Evolutionary conservation across 2,888 invertebrate species (phyloP).

Genomic region (Temnothorax rugatulus): DNA sequence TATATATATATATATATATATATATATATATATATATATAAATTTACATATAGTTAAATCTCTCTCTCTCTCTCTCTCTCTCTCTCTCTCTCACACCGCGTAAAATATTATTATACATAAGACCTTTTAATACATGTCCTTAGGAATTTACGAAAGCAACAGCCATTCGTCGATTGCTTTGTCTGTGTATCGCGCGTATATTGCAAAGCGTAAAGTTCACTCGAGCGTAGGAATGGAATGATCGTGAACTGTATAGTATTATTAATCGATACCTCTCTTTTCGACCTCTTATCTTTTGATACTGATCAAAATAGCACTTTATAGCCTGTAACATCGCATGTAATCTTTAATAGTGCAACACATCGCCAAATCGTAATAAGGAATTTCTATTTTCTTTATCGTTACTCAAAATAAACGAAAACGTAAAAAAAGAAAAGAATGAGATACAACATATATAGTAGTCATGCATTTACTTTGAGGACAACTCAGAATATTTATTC

Average conservation of each 20-base stretch:
- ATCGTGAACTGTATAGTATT: background rate
- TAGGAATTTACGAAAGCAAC: background rate
- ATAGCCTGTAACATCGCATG: background rate
- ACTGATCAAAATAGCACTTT: background rate
- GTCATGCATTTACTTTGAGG: background rate
- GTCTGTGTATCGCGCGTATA: slow-evolving; percentile 1
- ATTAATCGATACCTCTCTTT: background rate
- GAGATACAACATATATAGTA: background rate
- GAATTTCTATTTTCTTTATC: background rate
- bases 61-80: background rate
- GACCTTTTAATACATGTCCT: background rate
- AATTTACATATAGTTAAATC: background rate
- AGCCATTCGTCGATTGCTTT: background rate
- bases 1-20: too few relatives aligned
- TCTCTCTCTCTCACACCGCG: background rate
- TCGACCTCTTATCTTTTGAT: background rate
- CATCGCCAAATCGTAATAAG: background rate
- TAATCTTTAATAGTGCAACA: slow-evolving; percentile 6
- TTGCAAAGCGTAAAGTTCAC: slow-evolving; percentile 18
- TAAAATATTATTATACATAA: background rate
- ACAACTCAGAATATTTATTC: background rate
- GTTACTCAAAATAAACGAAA: background rate
- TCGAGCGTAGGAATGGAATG: background rate
- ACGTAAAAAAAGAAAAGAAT: background rate
- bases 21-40: background rate